phyloP scores from a whole-genome alignment of 2,113 vertebrate species.

The Erythrolamprus reginae region DNA sequence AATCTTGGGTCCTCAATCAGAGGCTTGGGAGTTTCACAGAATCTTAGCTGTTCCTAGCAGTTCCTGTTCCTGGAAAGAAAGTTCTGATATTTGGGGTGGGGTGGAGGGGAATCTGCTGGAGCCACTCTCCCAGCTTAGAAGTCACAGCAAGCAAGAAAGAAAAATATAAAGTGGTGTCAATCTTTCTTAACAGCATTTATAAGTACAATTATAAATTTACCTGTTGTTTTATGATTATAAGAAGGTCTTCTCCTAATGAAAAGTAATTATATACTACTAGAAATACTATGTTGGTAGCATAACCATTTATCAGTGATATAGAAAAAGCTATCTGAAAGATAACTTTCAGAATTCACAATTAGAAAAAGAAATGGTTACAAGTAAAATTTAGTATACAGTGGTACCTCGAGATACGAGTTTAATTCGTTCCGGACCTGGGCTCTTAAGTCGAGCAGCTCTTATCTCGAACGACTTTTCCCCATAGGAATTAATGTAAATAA shows the following conservation, averaged over 20 bases:
- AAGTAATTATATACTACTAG: not conserved
- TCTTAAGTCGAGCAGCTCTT: too few relatives aligned
- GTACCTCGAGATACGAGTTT: too few relatives aligned
- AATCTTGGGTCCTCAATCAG: not conserved
- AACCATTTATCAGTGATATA: not conserved
- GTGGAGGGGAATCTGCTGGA: not conserved
- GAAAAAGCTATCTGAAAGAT: not conserved
- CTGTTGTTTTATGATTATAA: not conserved
- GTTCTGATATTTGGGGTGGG: not conserved
- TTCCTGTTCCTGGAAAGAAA: not conserved
- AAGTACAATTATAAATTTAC: not conserved
- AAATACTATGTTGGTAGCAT: constrained; percentile 18
- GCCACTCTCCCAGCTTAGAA: not conserved
- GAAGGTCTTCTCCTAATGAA: not conserved
- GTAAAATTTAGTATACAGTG: too few relatives aligned
- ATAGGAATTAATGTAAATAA: too few relatives aligned
- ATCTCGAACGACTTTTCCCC: too few relatives aligned
- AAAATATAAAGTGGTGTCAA: not conserved
- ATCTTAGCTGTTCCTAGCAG: not conserved
- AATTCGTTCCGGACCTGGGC: too few relatives aligned
- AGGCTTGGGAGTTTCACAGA: not conserved
- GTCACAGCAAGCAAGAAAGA: not conserved
- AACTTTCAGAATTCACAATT: constrained; percentile 35
- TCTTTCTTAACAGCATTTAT: not conserved
- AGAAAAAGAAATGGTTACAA: constrained; percentile 31